Conservation (phyloP, 2,888 invertebrate genomes). For the Agrilus biguttatus region DNA sequence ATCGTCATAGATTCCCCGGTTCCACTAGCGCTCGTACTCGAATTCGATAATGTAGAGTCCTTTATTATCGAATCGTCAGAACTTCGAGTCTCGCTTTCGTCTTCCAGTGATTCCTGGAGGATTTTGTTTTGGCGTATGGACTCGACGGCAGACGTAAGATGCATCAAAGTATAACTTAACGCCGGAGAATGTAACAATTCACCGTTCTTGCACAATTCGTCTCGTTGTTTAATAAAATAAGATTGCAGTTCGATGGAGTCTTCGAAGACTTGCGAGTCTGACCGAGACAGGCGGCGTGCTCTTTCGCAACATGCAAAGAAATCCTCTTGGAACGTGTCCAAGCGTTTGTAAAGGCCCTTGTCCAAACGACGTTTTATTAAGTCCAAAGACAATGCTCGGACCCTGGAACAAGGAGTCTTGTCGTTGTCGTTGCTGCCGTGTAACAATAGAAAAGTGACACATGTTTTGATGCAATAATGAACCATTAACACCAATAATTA, state of each 20-base stretch:
- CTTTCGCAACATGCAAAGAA: conserved; percentile 86
- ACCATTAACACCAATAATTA: not conserved
- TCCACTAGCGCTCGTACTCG: conserved; percentile 16
- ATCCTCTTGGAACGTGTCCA: conserved; percentile 94
- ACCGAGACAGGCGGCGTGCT: conserved; percentile 73
- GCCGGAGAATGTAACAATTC: conserved; percentile 78
- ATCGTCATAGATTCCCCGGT: conserved; percentile 48
- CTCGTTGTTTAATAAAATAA: conserved; percentile 70
- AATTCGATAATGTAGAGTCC: conserved; percentile 10
- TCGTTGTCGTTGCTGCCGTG: not conserved
- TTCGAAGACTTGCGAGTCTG: conserved; percentile 91
- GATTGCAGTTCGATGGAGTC: conserved; percentile 88
- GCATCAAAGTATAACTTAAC: conserved; percentile 60
- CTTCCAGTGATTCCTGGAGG: conserved; percentile 63
- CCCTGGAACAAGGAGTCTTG: conserved; percentile 31
- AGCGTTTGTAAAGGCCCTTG: conserved; percentile 77
- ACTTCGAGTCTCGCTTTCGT: conserved; percentile 48
- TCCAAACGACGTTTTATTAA: conserved; percentile 86
- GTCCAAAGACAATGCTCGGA: conserved; percentile 78
- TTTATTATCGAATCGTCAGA: conserved; percentile 31
- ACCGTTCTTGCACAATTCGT: conserved; percentile 58
- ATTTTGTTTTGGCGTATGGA: conserved; percentile 61
- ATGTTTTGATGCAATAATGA: not conserved
- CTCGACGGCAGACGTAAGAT: conserved; percentile 63
- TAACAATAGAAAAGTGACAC: not conserved